Evolutionary conservation across 2,888 invertebrate genomes (phyloP).

Genomic region (Drosophila hamatofila): DNA sequence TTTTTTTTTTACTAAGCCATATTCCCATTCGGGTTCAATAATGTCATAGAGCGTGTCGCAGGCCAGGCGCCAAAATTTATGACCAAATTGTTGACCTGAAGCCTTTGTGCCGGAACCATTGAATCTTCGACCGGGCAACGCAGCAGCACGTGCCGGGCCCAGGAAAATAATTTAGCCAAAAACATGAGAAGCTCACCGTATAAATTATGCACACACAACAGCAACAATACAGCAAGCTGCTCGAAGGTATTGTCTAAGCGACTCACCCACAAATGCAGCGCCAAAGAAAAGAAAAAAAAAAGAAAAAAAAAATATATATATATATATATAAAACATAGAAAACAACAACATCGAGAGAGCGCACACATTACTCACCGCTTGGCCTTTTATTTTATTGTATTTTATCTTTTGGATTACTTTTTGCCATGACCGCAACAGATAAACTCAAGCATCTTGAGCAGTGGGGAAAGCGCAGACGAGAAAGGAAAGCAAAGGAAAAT

Average conservation of each 20-base stretch:
- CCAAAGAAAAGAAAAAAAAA: neutral
- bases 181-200: conserved; percentile 72
- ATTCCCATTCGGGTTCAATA: conserved; percentile 76
- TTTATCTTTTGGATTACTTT: conserved; percentile 79
- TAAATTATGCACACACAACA: conserved; percentile 71
- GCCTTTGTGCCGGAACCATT: conserved; percentile 52
- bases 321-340: conserved; percentile 3
- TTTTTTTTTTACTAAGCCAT: conserved; percentile 44
- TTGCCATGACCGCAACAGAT: conserved; percentile 80
- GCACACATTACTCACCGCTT: conserved; percentile 72
- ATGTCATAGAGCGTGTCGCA: conserved; percentile 77
- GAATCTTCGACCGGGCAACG: conserved; percentile 30
- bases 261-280: conserved; percentile 66
- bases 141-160: conserved; percentile 67
- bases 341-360: conserved; percentile 30
- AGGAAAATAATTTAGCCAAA: conserved; percentile 75
- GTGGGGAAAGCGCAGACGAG: conserved; percentile 25
- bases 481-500: conserved; percentile 49
- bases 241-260: conserved; percentile 74
- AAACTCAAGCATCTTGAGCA: conserved; percentile 73
- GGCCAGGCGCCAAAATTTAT: conserved; percentile 75
- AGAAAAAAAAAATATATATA: neutral
- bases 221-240: conserved; percentile 42
- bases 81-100: conserved; percentile 73
- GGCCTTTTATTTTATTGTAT: conserved; percentile 80